Evolutionary conservation across 2,113 vertebrate genomes (phyloP).

Genomic region (Buteo buteo): DNA sequence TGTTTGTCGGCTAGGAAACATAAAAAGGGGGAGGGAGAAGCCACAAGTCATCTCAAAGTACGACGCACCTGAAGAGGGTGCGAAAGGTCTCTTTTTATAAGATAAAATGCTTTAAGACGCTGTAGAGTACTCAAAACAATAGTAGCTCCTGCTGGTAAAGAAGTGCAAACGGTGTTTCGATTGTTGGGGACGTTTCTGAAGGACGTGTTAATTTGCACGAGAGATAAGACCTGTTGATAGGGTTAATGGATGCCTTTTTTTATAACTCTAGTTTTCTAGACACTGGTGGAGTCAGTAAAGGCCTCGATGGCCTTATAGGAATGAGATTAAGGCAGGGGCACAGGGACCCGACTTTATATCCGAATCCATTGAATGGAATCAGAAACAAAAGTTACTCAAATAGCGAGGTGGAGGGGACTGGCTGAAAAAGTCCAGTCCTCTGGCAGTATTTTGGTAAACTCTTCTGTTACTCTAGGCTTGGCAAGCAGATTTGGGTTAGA

Average conservation of each 20-base stretch:
- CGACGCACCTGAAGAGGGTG: rapidly evolving
- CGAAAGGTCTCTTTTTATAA: too few relatives aligned
- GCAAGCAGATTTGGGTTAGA: not conserved
- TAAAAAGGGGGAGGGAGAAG: too few relatives aligned
- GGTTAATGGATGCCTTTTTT: rapidly evolving
- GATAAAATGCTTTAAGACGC: rapidly evolving
- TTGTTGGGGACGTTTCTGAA: not conserved
- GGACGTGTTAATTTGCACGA: not conserved
- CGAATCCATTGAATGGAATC: not conserved
- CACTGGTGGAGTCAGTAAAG: not conserved
- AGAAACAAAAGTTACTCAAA: not conserved
- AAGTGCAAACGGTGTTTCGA: rapidly evolving
- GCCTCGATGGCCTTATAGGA: rapidly evolving
- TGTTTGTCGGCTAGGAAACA: rapidly evolving
- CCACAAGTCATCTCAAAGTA: not conserved
- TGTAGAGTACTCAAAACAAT: rapidly evolving
- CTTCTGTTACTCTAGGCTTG: not conserved
- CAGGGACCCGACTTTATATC: rapidly evolving
- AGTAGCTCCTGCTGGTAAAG: not conserved
- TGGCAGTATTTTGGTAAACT: rapidly evolving
- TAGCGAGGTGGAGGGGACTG: rapidly evolving
- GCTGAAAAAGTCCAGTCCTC: not conserved
- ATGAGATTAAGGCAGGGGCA: rapidly evolving
- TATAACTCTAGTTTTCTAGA: not conserved
- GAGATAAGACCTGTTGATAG: not conserved